Evolutionary conservation across 1,140 invertebrate species (phyloP).

Genomic region (Dendroctonus valens): DNA sequence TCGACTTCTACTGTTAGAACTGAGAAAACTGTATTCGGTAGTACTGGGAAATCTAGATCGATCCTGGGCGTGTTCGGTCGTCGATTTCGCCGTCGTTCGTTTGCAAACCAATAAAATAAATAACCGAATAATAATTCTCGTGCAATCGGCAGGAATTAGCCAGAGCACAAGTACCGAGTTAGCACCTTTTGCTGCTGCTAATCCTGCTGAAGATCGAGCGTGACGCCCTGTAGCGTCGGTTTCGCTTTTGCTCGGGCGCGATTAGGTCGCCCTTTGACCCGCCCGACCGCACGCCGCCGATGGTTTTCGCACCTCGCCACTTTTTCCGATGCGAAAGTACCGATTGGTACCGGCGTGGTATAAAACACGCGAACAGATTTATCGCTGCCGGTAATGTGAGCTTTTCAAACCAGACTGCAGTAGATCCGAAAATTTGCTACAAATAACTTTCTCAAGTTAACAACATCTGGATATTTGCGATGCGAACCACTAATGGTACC

Average conservation of each 20-base stretch:
- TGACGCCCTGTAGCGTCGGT: slow-evolving; percentile 25
- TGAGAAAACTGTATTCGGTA: no score
- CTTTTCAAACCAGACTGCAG: no score
- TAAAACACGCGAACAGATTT: no score
- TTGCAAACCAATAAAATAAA: neutral
- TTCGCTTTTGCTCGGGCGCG: slow-evolving; percentile 13
- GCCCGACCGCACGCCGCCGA: slow-evolving; percentile 4
- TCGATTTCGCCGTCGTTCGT: no score
- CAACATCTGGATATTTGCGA: no score
- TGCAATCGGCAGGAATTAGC: slow-evolving; percentile 23
- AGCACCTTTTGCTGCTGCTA: slow-evolving; percentile 22
- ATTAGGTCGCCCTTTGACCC: slow-evolving; percentile 23
- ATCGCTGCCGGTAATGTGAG: no score
- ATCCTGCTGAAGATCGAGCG: slow-evolving; percentile 21
- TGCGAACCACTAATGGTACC: no score
- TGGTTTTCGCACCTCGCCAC: slow-evolving; percentile 8
- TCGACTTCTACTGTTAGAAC: no score
- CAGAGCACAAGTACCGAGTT: slow-evolving; percentile 11
- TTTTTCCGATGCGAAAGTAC: neutral
- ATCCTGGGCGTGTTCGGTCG: neutral
- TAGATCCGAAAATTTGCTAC: no score
- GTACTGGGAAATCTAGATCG: no score
- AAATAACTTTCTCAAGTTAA: no score
- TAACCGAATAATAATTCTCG: slow-evolving; percentile 19
- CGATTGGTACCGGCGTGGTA: no score